These are phyloP conservation scores for Cheirogaleus major DNA, from an alignment of 2,797 vertebrate genomes.

Conservation along the genomic window DNA sequence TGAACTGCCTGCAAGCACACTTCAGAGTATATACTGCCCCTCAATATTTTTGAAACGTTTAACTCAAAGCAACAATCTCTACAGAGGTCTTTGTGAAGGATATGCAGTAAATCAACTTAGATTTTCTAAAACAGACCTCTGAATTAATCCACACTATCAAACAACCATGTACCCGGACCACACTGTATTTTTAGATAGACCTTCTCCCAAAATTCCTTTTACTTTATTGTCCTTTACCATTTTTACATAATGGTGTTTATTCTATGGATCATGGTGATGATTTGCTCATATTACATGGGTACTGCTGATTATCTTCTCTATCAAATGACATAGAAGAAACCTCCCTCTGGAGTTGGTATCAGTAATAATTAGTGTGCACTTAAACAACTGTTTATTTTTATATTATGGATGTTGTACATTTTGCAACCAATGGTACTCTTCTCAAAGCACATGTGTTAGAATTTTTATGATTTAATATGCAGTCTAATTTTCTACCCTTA, in stretches of 20 bases:
- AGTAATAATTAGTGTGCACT: not conserved
- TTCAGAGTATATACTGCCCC: not conserved
- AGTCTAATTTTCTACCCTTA: not conserved
- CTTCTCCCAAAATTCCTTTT: not conserved
- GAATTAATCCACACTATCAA: not conserved
- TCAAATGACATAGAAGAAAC: not conserved
- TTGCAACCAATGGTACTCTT: not conserved
- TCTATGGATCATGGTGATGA: not conserved
- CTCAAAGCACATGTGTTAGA: not conserved
- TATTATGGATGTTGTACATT: not conserved
- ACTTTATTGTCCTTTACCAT: not conserved
- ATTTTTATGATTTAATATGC: not conserved
- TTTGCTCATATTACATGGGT: not conserved
- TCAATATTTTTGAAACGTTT: not conserved
- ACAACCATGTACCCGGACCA: not conserved
- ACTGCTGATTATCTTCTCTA: not conserved
- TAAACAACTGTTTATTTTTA: not conserved
- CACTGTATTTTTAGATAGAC: not conserved
- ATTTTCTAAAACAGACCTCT: not conserved
- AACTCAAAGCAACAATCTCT: not conserved
- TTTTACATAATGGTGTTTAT: fast-evolving
- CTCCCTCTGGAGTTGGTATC: not conserved
- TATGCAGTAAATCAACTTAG: not conserved
- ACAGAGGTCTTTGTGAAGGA: not conserved
- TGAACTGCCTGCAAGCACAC: not conserved